Evolutionary conservation across 2,888 invertebrate species (phyloP).

Genomic region (Allophyes oxyacanthae): DNA sequence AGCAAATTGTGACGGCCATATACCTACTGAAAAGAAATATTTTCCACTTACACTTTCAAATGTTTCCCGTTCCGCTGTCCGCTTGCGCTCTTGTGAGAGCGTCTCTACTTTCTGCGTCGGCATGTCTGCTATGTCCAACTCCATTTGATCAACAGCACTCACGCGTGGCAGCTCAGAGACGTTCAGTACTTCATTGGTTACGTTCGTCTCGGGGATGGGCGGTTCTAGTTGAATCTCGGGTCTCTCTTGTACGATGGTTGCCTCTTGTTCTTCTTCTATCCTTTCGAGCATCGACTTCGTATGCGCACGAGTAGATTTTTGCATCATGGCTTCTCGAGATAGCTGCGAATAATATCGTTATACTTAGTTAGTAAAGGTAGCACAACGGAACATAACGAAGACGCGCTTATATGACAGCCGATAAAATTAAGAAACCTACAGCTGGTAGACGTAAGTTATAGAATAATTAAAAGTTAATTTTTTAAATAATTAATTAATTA

Average conservation of each 20-base stretch:
- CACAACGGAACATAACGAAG: no score
- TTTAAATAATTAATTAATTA: no score
- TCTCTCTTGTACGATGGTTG: constrained; percentile 20
- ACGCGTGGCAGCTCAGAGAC: constrained; percentile 37
- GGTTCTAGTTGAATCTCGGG: constrained; percentile 28
- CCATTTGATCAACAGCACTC: constrained; percentile 37
- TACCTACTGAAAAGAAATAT: no score
- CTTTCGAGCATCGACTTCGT: constrained; percentile 52
- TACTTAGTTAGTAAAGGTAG: background rate
- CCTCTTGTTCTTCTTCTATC: constrained; percentile 63
- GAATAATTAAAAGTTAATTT: no score
- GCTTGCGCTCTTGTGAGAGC: constrained; percentile 59
- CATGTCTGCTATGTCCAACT: constrained; percentile 68
- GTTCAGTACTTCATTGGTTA: constrained; percentile 39
- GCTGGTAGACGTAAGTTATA: no score
- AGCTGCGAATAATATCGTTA: no score
- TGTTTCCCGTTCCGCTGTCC: constrained; percentile 49
- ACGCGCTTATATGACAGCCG: no score
- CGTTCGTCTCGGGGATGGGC: constrained; percentile 37
- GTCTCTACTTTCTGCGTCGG: constrained; percentile 73
- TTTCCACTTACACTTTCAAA: constrained; percentile 54
- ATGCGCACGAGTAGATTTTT: constrained; percentile 32
- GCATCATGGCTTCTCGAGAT: constrained; percentile 52
- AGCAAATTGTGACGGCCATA: no score
- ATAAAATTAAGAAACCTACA: no score